Evolutionary conservation across 2,888 invertebrate species (phyloP).

Genomic region (Lasioglossum vierecki): DNA sequence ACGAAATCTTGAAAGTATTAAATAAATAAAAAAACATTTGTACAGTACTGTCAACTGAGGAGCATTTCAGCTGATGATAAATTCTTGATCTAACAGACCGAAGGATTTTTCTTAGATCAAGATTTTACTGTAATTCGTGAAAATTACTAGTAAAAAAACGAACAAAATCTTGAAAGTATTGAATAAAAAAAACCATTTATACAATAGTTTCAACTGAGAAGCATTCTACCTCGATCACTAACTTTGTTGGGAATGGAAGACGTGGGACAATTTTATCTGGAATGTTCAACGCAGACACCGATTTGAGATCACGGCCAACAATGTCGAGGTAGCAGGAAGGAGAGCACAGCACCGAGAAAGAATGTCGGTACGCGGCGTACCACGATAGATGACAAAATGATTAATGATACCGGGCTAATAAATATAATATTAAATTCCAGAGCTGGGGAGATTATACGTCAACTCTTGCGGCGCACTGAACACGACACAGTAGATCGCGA

Average conservation of each 20-base stretch:
- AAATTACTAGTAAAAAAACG: too few species aligned
- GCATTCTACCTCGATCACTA: background rate
- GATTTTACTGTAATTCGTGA: too few species aligned
- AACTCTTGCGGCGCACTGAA: background rate
- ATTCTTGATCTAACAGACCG: too few species aligned
- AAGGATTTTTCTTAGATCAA: too few species aligned
- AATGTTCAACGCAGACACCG: constrained; percentile 38
- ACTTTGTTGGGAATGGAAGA: constrained; percentile 1
- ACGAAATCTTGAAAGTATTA: too few species aligned
- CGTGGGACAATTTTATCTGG: constrained; percentile 29
- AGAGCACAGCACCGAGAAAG: constrained; percentile 14
- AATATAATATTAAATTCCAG: constrained; percentile 70
- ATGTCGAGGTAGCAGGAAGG: constrained; percentile 6
- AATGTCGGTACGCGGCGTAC: constrained; percentile 35
- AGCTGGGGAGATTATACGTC: constrained; percentile 44
- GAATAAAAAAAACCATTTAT: too few species aligned
- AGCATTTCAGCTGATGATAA: too few species aligned
- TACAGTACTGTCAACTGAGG: too few species aligned
- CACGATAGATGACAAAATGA: constrained; percentile 63
- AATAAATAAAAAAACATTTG: too few species aligned
- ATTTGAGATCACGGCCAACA: constrained; percentile 18
- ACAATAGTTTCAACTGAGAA: background rate
- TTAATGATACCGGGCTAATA: constrained; percentile 65
- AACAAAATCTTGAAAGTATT: too few species aligned
- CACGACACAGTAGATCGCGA: background rate